phyloP scores from a whole-genome alignment of 1,140 invertebrate genomes.

The Sitophilus oryzae region DNA sequence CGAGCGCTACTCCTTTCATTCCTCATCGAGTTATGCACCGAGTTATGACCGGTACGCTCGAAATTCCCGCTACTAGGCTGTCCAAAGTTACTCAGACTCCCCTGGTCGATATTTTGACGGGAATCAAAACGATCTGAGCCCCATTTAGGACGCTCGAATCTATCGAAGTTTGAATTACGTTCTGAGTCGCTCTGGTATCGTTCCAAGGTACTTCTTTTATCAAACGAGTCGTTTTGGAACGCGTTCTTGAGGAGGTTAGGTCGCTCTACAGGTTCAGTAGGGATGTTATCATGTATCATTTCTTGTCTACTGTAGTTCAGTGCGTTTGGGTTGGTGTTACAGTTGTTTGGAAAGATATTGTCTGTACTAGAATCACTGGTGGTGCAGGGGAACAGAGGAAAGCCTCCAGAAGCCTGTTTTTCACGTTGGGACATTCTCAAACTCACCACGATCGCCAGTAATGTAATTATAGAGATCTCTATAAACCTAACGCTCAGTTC shows the following conservation, averaged over 20 bases:
- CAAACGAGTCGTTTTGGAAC: conserved; percentile 47
- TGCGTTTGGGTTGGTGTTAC: conserved; percentile 76
- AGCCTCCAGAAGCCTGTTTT: conserved; percentile 59
- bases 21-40: conserved; percentile 30
- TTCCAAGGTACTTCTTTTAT: conserved; percentile 51
- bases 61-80: conserved; percentile 35
- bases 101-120: conserved; percentile 32
- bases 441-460: conserved; percentile 78
- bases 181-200: conserved; percentile 40
- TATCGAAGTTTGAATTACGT: conserved; percentile 36
- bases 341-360: conserved; percentile 76
- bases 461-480: conserved; percentile 74
- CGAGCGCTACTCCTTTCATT: conserved; percentile 29
- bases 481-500: conserved; percentile 76
- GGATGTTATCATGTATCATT: conserved; percentile 51
- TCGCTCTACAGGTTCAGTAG: conserved; percentile 47
- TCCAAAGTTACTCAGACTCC: conserved; percentile 31
- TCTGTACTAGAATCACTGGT: conserved; percentile 73
- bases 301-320: conserved; percentile 71
- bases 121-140: conserved; percentile 40
- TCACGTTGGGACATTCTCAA: conserved; percentile 56
- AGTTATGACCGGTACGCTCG: conserved; percentile 30
- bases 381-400: conserved; percentile 70
- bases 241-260: conserved; percentile 45
- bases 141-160: conserved; percentile 43